Percentiles rank a stretch among this genome's conserved stretches.
phyloP scores from a whole-genome alignment of 2,888 invertebrate species.

The Athripsodes cinereus region DNA sequence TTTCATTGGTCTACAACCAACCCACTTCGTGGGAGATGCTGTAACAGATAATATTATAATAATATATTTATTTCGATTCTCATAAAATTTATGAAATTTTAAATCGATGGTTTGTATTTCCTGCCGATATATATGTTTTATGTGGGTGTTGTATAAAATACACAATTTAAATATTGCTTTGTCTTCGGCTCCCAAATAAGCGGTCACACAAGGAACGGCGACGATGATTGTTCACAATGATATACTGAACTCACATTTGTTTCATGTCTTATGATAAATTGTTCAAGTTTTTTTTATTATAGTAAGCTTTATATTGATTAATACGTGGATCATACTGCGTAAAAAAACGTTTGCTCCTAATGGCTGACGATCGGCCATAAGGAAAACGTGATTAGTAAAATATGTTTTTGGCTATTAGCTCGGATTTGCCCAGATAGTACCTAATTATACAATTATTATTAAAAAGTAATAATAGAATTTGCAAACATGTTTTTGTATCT shows the following conservation, averaged over 20 bases:
- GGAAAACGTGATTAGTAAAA: not conserved
- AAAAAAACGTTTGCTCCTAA: not conserved
- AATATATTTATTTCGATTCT: too few species aligned
- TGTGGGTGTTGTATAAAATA: not conserved
- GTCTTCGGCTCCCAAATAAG: not conserved
- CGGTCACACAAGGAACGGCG: not conserved
- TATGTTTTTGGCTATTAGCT: too few species aligned
- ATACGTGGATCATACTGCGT: too few species aligned
- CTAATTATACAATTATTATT: too few species aligned
- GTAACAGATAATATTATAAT: too few species aligned
- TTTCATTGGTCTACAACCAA: too few species aligned
- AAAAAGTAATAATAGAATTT: too few species aligned
- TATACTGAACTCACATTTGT: not conserved
- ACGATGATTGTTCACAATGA: not conserved
- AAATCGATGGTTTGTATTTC: not conserved
- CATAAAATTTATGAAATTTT: too few species aligned
- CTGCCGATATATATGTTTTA: not conserved
- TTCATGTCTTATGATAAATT: not conserved
- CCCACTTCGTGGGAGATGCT: too few species aligned
- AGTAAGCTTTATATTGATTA: conserved; percentile 1
- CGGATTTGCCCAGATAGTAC: too few species aligned
- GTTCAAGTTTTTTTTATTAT: not conserved
- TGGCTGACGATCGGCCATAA: not conserved
- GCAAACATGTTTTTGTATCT: too few species aligned
- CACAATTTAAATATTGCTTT: not conserved